Evolutionary conservation across 2,888 invertebrate genomes (phyloP), one percentile per base, ranked within the genome.

Genomic region (Muschampia plurimacula): DNA sequence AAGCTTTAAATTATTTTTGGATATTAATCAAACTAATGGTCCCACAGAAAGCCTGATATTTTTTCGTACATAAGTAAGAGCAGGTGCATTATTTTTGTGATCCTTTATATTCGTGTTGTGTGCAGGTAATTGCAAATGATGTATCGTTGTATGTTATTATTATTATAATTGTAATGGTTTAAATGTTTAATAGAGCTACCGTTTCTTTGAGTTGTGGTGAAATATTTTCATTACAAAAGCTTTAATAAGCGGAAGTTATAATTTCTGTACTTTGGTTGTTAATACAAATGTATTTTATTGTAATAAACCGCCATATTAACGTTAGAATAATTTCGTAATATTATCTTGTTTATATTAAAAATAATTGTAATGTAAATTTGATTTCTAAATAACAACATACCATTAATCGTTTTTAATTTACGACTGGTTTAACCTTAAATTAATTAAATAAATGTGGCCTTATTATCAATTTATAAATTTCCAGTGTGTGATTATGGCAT

Each of bases 1-100:
- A 89, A 92, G 92, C 92, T 92, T 93, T 93, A 94, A 93, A 92
- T 92, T 92, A 91, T 93, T 93, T 89, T 90, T 91, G 82, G 82
- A 87, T 81, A 82, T 85, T 86, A 28, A 57, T 57, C 57, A 79
- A 81, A 82, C 83, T 81, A 75, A 80, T 78, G 77, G 78, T 80
- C 78, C 78, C 76, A 80, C 75, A 64, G 77, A 78, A 80, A 76
- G 83, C 86, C 84, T 81, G 83, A 80, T 90, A 86, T 88, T 85
- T 84, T 86, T 67, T 67, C 86, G 83, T 88, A 86, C 84, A 86
- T 85, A 82, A 84, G 84, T 84, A 82, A 82, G 82, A 82, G 82
- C 84, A 83, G 90, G 91, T 93, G 90, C 91, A 89, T 89, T 89
- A 86, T 89, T 87, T 86, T 89, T 90, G 88, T 91, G 88, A 90